Base-by-base conservation (phyloP, 2,888 invertebrate genomes). In the Idaea dimidiata region DNA sequence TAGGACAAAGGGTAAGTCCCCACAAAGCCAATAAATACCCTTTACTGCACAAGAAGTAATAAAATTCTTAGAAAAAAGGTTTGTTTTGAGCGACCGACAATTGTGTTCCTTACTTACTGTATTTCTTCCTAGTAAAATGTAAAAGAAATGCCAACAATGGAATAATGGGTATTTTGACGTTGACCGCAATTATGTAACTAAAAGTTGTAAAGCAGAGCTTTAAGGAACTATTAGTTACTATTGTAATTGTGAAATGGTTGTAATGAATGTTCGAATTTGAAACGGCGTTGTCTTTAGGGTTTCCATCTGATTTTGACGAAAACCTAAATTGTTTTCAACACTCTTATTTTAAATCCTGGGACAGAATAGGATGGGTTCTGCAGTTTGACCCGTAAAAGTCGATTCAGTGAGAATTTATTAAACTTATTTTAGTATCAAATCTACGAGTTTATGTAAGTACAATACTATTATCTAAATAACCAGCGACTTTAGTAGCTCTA, bases 241-340 rank as follows among this genome's bases (percentile, higher is more conserved):
- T 71, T 77, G 78, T 81, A 83, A 83, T 79, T 77, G 79, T 77
- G 76, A 76, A 78, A 77, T 79, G 84, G 87, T 85, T 85, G 87
- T 87, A 14, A 14, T 43, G 10, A 8, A 8, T 43, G 10, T 43
- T 14, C 10, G 14, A 14, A 43, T 6, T 14, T 10, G 10, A 43
- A 43, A 10, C 43, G 32, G 43, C 43, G 24, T 24, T 24, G 5
- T 24, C 24, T 24, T 24, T 3, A 24, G 24, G 5, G 24, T 24
- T 5, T 24, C 24, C 24, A 24, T 24, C n/a, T 3, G 5, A 24
- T 24, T 24, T 24, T 24, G 24, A 24, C 24, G 24, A 3, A 24
- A 24, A 24, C 5, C 24, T 24, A 3, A 5, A 24, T 5, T 24
- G 24, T 24, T 24, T 24, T 24, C n/a, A 24, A 24, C 1, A 24